Conservation (phyloP, 2,797 vertebrate genomes). For the Pogoniulus pusillus region DNA sequence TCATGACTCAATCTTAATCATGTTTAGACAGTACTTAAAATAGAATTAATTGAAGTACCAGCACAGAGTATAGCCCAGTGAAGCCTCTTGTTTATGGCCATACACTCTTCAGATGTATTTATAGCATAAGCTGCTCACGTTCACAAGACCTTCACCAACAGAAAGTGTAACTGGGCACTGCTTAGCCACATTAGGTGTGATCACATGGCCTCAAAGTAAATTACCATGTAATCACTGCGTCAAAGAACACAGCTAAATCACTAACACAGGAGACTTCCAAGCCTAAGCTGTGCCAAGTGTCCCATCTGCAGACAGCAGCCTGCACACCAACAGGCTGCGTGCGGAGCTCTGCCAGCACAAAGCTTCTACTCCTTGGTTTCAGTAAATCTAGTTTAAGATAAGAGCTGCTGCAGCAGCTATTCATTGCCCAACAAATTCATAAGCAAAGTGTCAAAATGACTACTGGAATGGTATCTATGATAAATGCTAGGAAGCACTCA, state of each 20-base stretch:
- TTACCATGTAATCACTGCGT: neutral
- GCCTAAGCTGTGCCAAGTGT: neutral
- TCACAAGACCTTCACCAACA: neutral
- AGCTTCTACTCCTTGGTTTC: too few relatives aligned
- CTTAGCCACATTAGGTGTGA: neutral
- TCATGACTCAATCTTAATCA: conserved; percentile 46
- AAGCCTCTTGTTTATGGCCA: conserved; percentile 27
- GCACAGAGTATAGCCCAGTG: neutral
- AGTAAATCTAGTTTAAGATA: neutral
- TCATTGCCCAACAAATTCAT: neutral
- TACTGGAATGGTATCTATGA: neutral
- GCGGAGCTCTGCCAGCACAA: neutral
- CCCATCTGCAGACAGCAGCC: neutral
- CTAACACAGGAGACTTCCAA: neutral
- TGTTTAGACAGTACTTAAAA: conserved; percentile 48
- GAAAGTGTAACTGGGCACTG: neutral
- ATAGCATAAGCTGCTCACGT: neutral
- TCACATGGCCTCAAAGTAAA: neutral
- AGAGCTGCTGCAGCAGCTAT: neutral
- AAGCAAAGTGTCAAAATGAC: neutral
- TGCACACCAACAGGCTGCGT: rapidly evolving
- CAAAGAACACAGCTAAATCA: neutral
- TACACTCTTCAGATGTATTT: neutral
- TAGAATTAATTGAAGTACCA: conserved; percentile 40
- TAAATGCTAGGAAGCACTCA: neutral